phyloP scores from a whole-genome alignment of 2,797 vertebrate genomes.

The Amblyopsis hoosieri region DNA sequence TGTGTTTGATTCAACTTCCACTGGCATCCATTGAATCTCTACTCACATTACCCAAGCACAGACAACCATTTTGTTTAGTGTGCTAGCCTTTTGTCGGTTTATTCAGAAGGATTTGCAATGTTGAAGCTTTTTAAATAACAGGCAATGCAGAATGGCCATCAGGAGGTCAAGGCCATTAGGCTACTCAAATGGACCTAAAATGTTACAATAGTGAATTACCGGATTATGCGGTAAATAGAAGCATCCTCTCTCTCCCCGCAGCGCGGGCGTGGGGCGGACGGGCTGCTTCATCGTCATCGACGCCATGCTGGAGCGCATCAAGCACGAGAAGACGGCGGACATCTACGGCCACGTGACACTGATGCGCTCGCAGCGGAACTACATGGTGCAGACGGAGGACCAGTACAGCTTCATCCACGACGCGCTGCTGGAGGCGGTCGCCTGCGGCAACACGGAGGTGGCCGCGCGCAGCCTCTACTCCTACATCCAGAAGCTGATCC shows the following conservation, averaged over 20 bases:
- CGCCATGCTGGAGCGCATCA: conserved; percentile 96
- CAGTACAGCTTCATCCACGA: conserved; percentile 99
- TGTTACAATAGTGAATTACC: background rate
- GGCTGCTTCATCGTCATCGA: conserved; percentile 99
- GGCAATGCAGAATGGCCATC: no score
- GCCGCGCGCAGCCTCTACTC: conserved; percentile 92
- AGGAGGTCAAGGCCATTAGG: no score
- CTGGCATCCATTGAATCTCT: no score
- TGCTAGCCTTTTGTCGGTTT: no score
- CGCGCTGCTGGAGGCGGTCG: conserved; percentile 94
- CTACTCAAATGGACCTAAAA: background rate
- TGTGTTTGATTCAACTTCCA: no score
- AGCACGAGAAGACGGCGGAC: conserved; percentile 96
- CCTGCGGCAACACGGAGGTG: conserved; percentile 95
- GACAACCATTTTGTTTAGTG: conserved; percentile 7
- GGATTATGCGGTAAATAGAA: no score
- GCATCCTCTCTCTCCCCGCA: conserved; percentile 39
- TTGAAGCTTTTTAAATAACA: no score
- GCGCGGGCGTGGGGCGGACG: conserved; percentile 92
- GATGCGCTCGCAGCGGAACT: conserved; percentile 96
- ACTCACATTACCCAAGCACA: conserved; percentile 12
- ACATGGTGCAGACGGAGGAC: conserved; percentile 99
- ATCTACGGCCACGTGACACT: conserved; percentile 97
- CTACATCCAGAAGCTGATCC: conserved; percentile 96
- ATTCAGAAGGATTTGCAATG: no score